Evolutionary conservation across 53 echinoderm and acorn worm genomes (phyloP).

Genomic region (Mesocentrotus franciscanus): DNA sequence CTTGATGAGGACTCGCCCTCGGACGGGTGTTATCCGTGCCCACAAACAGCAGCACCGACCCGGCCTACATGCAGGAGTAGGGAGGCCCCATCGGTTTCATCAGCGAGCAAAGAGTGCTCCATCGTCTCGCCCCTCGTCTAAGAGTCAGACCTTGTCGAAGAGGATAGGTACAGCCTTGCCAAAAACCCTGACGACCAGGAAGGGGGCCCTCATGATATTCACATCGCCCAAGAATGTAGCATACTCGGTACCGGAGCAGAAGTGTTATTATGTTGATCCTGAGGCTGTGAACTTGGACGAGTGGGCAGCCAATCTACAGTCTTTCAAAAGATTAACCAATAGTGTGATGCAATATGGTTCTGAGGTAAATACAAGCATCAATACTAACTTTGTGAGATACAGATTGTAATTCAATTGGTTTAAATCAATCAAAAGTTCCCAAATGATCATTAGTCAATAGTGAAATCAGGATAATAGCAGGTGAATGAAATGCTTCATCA

Average conservation of each 20-base stretch:
- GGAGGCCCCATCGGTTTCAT: conserved; percentile 47
- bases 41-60: conserved; percentile 63
- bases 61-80: conserved; percentile 28
- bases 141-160: not conserved
- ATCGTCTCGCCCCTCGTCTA: not conserved
- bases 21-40: conserved; percentile 57
- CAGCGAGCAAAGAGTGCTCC: conserved; percentile 77
- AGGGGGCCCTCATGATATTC: conserved; percentile 94
- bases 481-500: too few relatives aligned
- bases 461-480: too few relatives aligned
- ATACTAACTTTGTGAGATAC: not conserved
- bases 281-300: conserved; percentile 66
- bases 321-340: conserved; percentile 80
- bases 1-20: conserved; percentile 24
- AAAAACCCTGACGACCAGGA: conserved; percentile 90
- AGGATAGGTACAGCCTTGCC: conserved; percentile 73
- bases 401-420: too few relatives aligned
- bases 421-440: too few relatives aligned
- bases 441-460: too few relatives aligned
- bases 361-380: conserved; percentile 41
- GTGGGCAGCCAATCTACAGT: conserved; percentile 75
- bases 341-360: conserved; percentile 91
- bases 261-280: conserved; percentile 75
- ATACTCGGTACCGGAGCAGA: conserved; percentile 77
- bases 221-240: conserved; percentile 83